Conservation (phyloP, 64 coral and sea anemone genomes). For the Porites lutea region DNA sequence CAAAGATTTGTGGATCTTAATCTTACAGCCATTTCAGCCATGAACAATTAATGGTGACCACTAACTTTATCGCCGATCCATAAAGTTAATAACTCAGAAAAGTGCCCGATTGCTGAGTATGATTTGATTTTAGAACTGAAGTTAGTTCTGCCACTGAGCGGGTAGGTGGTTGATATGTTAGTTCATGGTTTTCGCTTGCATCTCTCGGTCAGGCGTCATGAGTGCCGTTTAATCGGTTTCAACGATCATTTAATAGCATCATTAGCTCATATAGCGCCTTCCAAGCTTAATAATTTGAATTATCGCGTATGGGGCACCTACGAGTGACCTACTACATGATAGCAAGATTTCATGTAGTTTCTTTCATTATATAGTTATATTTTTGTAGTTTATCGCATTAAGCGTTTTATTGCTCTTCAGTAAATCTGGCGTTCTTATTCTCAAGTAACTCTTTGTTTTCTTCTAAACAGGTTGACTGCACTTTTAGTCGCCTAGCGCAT, state of each 20-base stretch:
- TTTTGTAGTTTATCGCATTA: too few species aligned
- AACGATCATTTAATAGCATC: neutral
- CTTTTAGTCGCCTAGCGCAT: too few species aligned
- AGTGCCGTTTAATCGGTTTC: neutral
- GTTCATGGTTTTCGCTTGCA: too few species aligned
- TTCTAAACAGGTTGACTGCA: too few species aligned
- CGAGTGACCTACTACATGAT: neutral
- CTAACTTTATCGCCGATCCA: neutral
- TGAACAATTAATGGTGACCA: neutral
- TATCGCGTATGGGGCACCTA: too few species aligned
- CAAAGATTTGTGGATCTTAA: conserved; percentile 29
- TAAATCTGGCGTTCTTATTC: too few species aligned
- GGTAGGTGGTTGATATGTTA: neutral
- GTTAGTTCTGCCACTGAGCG: neutral
- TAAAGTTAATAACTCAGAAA: too few species aligned
- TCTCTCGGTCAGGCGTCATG: neutral
- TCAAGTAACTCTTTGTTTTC: too few species aligned
- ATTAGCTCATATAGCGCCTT: neutral
- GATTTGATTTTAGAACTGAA: neutral
- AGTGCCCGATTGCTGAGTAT: neutral
- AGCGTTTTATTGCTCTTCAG: too few species aligned
- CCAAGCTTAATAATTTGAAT: neutral
- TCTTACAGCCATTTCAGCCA: neutral
- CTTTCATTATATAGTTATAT: too few species aligned
- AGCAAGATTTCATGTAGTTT: too few species aligned